Evolutionary conservation across 2,888 invertebrate species (phyloP).

Genomic region (Tridacna gigas): DNA sequence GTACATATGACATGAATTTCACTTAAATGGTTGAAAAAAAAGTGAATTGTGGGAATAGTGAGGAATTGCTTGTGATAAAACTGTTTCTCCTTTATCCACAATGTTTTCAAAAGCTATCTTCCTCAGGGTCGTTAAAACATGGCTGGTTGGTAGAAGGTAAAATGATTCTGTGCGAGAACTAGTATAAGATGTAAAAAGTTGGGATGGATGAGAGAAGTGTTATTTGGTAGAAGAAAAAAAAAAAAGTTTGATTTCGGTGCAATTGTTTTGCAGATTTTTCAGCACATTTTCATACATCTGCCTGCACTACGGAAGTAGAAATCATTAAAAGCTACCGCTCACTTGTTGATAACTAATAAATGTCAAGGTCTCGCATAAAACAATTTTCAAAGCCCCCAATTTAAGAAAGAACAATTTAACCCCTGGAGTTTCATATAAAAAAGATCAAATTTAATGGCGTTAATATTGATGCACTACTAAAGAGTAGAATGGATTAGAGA

Average conservation of each 20-base stretch:
- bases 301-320: conserved; percentile 11
- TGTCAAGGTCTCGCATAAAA: conserved; percentile 42
- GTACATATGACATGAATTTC: no score
- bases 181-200: no score
- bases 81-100: no score
- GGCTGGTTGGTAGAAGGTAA: no score
- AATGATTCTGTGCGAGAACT: no score
- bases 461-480: conserved; percentile 17
- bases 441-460: conserved; percentile 37
- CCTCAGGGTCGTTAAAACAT: no score
- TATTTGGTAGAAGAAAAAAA: no score
- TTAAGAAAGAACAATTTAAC: conserved; percentile 30
- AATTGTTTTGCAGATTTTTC: not conserved
- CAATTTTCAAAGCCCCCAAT: conserved; percentile 54
- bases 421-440: conserved; percentile 33
- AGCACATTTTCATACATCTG: conserved; percentile 5
- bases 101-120: no score
- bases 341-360: conserved; percentile 25
- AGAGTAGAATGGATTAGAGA: conserved; percentile 22
- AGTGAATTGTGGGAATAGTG: no score
- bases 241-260: no score
- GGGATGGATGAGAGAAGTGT: no score
- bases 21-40: conserved; percentile 1
- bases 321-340: conserved; percentile 24
- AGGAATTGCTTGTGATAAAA: no score